These are phyloP conservation scores for Drosophila parvula DNA, from an alignment of 1,140 invertebrate species.

Conservation along the genomic window DNA sequence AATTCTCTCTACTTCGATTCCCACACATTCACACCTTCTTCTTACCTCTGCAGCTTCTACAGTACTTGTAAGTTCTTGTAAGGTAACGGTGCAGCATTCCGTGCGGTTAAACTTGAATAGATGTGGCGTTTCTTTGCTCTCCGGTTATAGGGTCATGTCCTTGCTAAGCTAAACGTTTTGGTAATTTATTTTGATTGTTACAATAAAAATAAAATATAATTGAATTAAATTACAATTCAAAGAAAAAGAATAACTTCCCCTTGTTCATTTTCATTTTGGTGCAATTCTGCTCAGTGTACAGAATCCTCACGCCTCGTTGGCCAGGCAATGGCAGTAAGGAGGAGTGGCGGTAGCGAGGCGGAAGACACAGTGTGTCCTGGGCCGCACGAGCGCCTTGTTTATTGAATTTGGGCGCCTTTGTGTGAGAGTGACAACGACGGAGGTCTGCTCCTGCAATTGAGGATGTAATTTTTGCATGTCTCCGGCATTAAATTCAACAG, in stretches of 20 bases:
- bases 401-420: constrained; percentile 71
- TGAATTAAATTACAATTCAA: no score
- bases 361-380: constrained; percentile 38
- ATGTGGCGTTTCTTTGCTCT: no score
- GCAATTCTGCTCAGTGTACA: neutral
- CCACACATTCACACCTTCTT: no score
- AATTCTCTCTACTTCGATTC: neutral
- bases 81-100: neutral
- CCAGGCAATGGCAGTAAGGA: constrained; percentile 3
- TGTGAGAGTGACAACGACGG: constrained; percentile 51
- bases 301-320: constrained; percentile 47
- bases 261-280: neutral
- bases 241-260: neutral
- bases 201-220: no score
- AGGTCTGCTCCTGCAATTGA: constrained; percentile 59
- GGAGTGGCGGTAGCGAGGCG: neutral
- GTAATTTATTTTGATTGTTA: no score
- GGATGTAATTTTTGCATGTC: constrained; percentile 82
- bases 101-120: neutral
- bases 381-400: constrained; percentile 75
- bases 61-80: neutral
- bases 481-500: constrained; percentile 78
- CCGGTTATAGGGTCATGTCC: no score
- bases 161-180: no score
- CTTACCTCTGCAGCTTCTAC: no score